Base-by-base conservation (phyloP, 1,140 invertebrate genomes). In the Achatina immaculata region DNA sequence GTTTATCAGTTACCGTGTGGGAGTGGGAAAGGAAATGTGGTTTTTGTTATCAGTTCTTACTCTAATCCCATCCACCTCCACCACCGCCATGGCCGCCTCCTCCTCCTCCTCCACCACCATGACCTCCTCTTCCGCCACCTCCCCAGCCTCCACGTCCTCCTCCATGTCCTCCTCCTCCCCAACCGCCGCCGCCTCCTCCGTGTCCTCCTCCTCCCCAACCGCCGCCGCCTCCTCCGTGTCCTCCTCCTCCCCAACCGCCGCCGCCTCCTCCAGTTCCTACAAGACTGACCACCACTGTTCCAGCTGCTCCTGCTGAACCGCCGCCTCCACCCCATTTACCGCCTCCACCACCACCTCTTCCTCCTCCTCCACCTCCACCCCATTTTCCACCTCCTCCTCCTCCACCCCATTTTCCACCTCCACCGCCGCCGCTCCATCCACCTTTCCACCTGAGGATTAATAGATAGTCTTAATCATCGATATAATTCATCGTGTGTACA, bases 391-490 rank as follows among this genome's bases (percentile, higher is more conserved):
- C 43, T n/a, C 45, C 28, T 40, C 34, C 72, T 74, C 31, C 69
- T 72, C 40, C 43, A 40, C 43, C 21, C 24, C 55, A 11, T 24
- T 24, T 4, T 58, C n/a, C n/a, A 14, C 55, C 55, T 11, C 45
- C 45, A 19, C 55, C 36, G 40, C 45, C 40, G 31, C 71, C 71
- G 82, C 65, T 68, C 94, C 91, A n/a, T n/a, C n/a, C n/a, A n/a
- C n/a, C n/a, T n/a, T n/a, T n/a, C n/a, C n/a, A 93, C 94, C 89
- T 72, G 77, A 72, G 74, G 43, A 9, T 88, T 80, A 80, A 69
- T 88, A 74, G 93, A 89, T n/a, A 31, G 28, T 55, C 83, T 85
- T n/a, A n/a, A n/a, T n/a, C n/a, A n/a, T n/a, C n/a, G n/a, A n/a
- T n/a, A n/a, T n/a, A n/a, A n/a, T n/a, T n/a, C n/a, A n/a, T n/a